Evolutionary conservation across 2,888 invertebrate species (phyloP), one percentile per base, ranked within the genome.

Genomic region (Saturnia pavonia): DNA sequence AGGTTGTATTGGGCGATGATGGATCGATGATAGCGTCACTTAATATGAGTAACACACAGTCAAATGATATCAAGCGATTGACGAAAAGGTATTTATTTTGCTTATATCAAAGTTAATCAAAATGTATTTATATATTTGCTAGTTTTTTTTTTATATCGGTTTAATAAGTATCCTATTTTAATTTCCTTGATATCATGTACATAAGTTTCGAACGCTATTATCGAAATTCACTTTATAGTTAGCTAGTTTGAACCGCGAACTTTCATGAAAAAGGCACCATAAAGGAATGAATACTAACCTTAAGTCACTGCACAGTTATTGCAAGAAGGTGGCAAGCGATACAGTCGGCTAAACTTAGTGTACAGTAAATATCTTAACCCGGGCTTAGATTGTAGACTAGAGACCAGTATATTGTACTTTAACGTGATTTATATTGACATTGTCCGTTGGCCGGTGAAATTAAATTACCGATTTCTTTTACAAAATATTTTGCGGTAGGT

Each of bases 331-430:
- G 22, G 12, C 54, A 54, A 12, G 22, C 22, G 54, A 60, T 27
- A 60, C 25, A 7, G 25, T 60, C 12, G 43, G 51, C 34, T 60
- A 48, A 42, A 42, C 2, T 65, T 48, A 68, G 68, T 68, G 12
- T 65, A 63, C 48, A 40, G 51, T 71, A 71, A 68, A 65, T 71
- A 69, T 69, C 66, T 67, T 57, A 70, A 42, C 65, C 34, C 19
- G 27, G 74, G 74, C 73, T 75, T 72, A 76, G 72, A 67, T 67
- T 43, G 74, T 68, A 68, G 73, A 73, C 73, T 70, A 73, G 69
- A 68, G 70, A 72, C 73, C 80, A 75, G 76, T 83, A 81, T 82
- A 84, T 83, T 81, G 81, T 81, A 77, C 79, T 80, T 80, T 77
- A 76, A 71, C 78, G 73, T 82, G 84, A 84, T 84, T 84, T 82